A percentile compares a stretch with the other conserved stretches of the same genome.
These are phyloP conservation scores for Embidobia sp. DNA, from an alignment of 2,888 invertebrate species.

Conservation along the genomic window DNA sequence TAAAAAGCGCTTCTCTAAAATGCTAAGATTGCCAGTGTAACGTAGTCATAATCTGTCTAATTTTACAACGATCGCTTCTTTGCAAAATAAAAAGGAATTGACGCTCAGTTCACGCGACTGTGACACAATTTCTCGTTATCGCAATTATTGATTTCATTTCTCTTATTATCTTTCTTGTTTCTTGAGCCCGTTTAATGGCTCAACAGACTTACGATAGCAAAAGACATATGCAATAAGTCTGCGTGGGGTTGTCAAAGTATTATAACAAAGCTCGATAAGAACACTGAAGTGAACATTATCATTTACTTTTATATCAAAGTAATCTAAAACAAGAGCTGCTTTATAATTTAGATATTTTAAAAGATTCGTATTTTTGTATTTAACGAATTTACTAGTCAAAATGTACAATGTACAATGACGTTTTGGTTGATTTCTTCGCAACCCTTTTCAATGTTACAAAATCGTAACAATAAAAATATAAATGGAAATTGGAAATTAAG, in stretches of 20 bases:
- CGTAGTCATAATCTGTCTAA: not conserved
- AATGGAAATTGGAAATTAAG: too few relatives aligned
- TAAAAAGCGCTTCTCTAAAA: too few relatives aligned
- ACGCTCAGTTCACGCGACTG: constrained; percentile 19
- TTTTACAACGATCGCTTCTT: constrained; percentile 10
- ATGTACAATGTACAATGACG: too few relatives aligned
- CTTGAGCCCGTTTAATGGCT: constrained; percentile 23
- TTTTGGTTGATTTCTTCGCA: too few relatives aligned
- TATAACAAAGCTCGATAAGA: constrained; percentile 22
- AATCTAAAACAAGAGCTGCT: not conserved
- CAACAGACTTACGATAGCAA: constrained; percentile 8
- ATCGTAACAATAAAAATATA: too few relatives aligned
- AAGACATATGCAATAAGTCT: constrained; percentile 29
- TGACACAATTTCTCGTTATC: constrained; percentile 35
- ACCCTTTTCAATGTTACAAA: too few relatives aligned
- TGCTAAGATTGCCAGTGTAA: not conserved
- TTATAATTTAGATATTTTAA: too few relatives aligned
- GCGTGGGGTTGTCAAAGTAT: constrained; percentile 22
- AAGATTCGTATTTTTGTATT: too few relatives aligned
- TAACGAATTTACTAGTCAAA: too few relatives aligned
- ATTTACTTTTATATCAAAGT: not conserved
- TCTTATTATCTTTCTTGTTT: constrained; percentile 27
- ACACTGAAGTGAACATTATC: not conserved
- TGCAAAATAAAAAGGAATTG: constrained; percentile 18
- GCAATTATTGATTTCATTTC: constrained; percentile 36